Conservation (phyloP, 2,888 invertebrate species). For the Tiliacea citrago region DNA sequence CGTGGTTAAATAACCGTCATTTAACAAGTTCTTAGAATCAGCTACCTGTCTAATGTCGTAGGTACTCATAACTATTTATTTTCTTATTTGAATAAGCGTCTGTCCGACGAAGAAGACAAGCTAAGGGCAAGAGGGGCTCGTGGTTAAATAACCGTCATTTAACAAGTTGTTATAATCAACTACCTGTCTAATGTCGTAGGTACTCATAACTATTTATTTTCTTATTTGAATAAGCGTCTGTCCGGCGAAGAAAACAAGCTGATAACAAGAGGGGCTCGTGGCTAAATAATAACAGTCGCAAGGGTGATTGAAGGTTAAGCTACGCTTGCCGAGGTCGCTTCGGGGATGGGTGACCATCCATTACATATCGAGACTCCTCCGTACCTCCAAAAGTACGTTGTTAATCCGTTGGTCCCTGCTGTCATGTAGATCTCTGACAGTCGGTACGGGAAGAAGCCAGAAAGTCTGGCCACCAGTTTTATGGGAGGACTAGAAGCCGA, state of each 20-base stretch:
- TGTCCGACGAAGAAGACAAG: neutral
- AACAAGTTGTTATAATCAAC: slow-evolving; percentile 15
- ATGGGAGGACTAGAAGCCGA: too few relatives aligned
- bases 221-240: slow-evolving; percentile 16
- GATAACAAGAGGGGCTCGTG: neutral
- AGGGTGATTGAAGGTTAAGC: neutral
- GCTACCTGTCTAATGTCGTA: slow-evolving; percentile 20
- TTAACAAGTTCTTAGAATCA: slow-evolving; percentile 18
- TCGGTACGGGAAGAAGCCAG: neutral
- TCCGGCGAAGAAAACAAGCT: neutral
- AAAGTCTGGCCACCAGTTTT: neutral
- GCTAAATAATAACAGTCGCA: neutral
- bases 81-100: slow-evolving; percentile 15
- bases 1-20: too few relatives aligned
- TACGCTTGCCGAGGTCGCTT: neutral
- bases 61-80: slow-evolving; percentile 1
- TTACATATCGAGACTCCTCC: neutral
- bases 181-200: slow-evolving; percentile 19
- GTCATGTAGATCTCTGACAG: neutral
- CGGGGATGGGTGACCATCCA: neutral
- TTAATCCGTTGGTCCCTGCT: neutral
- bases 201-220: slow-evolving; percentile 1
- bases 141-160: too few relatives aligned
- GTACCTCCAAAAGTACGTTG: neutral
- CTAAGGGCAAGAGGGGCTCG: neutral